A percentile compares a stretch with the other conserved stretches of the same genome.
Conservation (phyloP, 2,888 invertebrate genomes). For the Matsumyia berberina region DNA sequence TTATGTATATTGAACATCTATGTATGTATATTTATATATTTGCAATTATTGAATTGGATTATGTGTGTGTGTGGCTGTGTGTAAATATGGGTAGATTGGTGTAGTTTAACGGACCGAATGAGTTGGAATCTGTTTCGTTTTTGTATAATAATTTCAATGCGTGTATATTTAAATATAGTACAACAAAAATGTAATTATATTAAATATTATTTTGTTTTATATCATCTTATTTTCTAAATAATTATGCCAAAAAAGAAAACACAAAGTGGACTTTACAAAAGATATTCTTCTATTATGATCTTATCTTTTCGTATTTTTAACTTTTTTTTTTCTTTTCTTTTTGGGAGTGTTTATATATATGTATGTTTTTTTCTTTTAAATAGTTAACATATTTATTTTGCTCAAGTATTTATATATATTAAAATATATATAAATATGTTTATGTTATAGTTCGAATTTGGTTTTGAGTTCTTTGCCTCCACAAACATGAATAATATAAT, state of each 20-base stretch:
- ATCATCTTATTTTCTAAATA: constrained; percentile 76
- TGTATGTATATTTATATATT: constrained; percentile 59
- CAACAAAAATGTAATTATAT: constrained; percentile 73
- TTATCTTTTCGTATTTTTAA: constrained; percentile 9
- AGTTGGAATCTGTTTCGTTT: constrained; percentile 67
- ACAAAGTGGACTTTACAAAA: constrained; percentile 65
- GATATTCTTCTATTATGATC: constrained; percentile 65
- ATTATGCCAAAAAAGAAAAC: constrained; percentile 66
- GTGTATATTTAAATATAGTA: constrained; percentile 69
- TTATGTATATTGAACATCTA: constrained; percentile 68
- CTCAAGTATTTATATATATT: constrained; percentile 44
- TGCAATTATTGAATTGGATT: constrained; percentile 55
- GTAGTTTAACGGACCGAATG: constrained; percentile 75
- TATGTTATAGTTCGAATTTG: constrained; percentile 46
- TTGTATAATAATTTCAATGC: constrained; percentile 52
- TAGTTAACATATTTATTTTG: constrained; percentile 62
- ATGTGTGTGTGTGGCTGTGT: constrained; percentile 38
- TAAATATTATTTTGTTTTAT: constrained; percentile 70
- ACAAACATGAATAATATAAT: constrained; percentile 61
- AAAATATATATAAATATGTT: constrained; percentile 41
- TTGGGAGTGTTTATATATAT: constrained; percentile 44
- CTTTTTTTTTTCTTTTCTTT: constrained; percentile 33
- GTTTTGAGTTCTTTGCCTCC: constrained; percentile 53
- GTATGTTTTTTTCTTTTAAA: constrained; percentile 20
- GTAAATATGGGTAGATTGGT: constrained; percentile 42